A percentile compares a stretch with the other conserved stretches of the same genome.
phyloP scores from a whole-genome alignment of 1,140 invertebrate genomes.

The Leptinotarsa undecemlineata region DNA sequence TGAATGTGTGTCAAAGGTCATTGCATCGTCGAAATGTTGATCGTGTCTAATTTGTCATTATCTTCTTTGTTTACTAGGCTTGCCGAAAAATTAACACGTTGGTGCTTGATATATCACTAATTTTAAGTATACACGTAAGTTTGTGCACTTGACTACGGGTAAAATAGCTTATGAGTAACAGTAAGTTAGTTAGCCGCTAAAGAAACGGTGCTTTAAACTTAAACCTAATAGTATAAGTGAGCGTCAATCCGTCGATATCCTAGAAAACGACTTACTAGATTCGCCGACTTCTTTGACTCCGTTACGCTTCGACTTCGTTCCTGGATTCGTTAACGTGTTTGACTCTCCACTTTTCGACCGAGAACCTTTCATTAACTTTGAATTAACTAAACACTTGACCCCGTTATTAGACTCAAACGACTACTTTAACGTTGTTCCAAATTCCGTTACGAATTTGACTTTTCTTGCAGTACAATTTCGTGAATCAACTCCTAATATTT shows the following conservation, averaged over 20 bases:
- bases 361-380: too few species aligned
- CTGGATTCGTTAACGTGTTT: not conserved
- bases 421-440: too few species aligned
- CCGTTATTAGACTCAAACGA: too few species aligned
- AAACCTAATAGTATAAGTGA: not conserved
- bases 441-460: too few species aligned
- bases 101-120: slow-evolving; percentile 20
- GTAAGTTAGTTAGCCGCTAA: not conserved
- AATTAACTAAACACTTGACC: too few species aligned
- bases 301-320: not conserved
- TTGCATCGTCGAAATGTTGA: too few species aligned
- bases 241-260: slow-evolving; percentile 3
- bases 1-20: too few species aligned
- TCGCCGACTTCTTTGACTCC: not conserved
- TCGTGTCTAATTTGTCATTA: not conserved
- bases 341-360: too few species aligned
- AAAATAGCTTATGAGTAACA: not conserved
- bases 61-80: slow-evolving; percentile 9
- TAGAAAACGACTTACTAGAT: not conserved
- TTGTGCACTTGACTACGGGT: slow-evolving; percentile 15
- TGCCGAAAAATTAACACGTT: slow-evolving; percentile 16
- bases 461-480: too few species aligned
- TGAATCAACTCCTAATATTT: too few species aligned
- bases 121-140: slow-evolving; percentile 9
- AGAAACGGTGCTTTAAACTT: not conserved